A percentile compares a stretch with the other conserved stretches of the same genome.
Conservation (phyloP, 2,113 vertebrate species). For the Cryptomyrus ogoouensis region DNA sequence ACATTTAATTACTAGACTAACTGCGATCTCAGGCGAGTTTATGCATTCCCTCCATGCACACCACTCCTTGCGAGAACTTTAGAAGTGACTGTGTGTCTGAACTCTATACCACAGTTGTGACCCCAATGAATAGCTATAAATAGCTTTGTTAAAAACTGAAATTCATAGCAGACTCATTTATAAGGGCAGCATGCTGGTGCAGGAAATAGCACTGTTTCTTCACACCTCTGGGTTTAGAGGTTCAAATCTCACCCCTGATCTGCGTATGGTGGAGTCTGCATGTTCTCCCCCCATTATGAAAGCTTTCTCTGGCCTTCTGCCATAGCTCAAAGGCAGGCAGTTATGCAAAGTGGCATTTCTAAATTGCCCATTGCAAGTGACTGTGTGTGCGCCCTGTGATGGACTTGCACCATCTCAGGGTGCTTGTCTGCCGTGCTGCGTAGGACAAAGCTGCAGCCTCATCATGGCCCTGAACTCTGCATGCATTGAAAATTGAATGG, state of each 20-base stretch:
- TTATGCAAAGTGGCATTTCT: neutral
- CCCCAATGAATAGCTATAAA: neutral
- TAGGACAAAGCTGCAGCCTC: neutral
- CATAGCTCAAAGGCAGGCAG: neutral
- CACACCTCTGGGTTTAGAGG: neutral
- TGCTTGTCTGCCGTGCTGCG: neutral
- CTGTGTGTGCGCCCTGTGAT: neutral
- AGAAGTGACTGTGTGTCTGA: neutral
- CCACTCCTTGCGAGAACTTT: neutral
- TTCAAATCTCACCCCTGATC: neutral
- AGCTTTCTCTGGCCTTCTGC: neutral
- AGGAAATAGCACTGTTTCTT: neutral
- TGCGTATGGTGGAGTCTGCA: neutral
- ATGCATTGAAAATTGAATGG: neutral
- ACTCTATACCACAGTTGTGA: neutral
- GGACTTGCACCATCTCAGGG: neutral
- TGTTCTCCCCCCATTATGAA: neutral
- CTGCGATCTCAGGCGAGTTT: neutral
- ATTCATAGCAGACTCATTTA: neutral
- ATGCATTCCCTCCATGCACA: neutral
- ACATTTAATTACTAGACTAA: neutral
- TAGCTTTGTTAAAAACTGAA: neutral
- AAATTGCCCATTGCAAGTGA: neutral
- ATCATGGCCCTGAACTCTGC: neutral
- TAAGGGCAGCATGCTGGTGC: neutral